These are phyloP conservation scores for Eumeta japonica DNA, from an alignment of 1,140 invertebrate genomes.

Conservation along the genomic window DNA sequence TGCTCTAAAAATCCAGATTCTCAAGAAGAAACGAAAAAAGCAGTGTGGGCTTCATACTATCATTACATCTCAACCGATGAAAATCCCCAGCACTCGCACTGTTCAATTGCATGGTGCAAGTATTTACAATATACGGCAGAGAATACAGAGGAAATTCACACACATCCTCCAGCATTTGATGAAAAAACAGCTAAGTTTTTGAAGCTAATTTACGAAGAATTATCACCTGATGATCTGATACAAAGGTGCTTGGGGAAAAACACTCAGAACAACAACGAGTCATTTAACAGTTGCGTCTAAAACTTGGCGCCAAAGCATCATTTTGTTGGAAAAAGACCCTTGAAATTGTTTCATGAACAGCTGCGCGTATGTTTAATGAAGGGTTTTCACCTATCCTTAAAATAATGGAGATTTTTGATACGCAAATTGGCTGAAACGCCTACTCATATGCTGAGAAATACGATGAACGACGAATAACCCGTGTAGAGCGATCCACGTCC, in stretches of 20 bases:
- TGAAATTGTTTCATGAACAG: conserved; percentile 5
- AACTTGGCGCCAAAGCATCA: conserved; percentile 3
- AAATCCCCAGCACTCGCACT: conserved; percentile 19
- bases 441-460: neutral
- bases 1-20: conserved; percentile 22
- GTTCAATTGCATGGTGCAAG: conserved; percentile 20
- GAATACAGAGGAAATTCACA: neutral
- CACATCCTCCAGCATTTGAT: neutral
- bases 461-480: neutral
- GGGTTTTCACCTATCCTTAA: neutral
- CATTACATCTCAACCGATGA: conserved; percentile 27
- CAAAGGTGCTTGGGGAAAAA: neutral
- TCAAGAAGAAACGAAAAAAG: conserved; percentile 26
- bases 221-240: neutral
- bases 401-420: neutral
- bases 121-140: conserved; percentile 13
- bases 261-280: conserved; percentile 3
- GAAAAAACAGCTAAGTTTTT: neutral
- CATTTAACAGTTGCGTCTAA: conserved; percentile 4
- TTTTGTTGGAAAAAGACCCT: conserved; percentile 3
- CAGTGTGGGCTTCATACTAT: conserved; percentile 26
- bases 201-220: neutral
- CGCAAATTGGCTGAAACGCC: neutral
- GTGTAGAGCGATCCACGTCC: neutral
- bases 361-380: conserved; percentile 6